A percentile compares a stretch with the other conserved stretches of the same genome.
phyloP scores from a whole-genome alignment of 2,113 vertebrate genomes.

The Clarias macrocephalus region DNA sequence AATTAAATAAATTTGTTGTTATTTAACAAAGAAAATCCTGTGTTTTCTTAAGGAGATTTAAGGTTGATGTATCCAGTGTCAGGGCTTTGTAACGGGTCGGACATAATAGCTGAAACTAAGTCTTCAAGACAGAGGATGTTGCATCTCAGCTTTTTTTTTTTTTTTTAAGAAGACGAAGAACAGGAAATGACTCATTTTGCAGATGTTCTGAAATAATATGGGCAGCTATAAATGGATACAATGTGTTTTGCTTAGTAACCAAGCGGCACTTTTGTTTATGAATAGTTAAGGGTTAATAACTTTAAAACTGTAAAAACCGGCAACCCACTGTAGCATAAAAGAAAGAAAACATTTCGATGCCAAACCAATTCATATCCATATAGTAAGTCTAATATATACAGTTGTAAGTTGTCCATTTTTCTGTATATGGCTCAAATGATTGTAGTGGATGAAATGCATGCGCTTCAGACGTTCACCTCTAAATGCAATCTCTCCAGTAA shows the following conservation, averaged over 20 bases:
- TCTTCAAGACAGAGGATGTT: neutral
- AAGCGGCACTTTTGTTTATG: no score
- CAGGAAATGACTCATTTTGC: neutral
- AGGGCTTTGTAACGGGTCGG: neutral
- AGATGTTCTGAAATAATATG: neutral
- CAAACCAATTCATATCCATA: neutral
- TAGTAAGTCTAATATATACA: neutral
- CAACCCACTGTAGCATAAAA: neutral
- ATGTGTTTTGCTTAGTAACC: neutral
- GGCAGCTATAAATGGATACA: neutral
- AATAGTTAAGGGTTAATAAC: neutral
- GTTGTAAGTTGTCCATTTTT: neutral
- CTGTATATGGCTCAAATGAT: neutral
- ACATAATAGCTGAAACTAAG: neutral
- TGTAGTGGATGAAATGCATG: neutral
- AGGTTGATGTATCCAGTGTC: neutral
- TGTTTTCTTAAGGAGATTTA: no score
- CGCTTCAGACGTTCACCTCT: conserved; percentile 75
- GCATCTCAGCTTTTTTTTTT: neutral
- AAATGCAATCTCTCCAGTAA: conserved; percentile 83
- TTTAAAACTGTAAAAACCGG: neutral
- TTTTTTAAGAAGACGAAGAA: no score
- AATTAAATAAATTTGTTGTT: no score
- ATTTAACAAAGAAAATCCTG: no score
- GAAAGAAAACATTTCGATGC: neutral